Base-by-base conservation (phyloP, 2,797 vertebrate species). In the Enteromius mattozi region DNA sequence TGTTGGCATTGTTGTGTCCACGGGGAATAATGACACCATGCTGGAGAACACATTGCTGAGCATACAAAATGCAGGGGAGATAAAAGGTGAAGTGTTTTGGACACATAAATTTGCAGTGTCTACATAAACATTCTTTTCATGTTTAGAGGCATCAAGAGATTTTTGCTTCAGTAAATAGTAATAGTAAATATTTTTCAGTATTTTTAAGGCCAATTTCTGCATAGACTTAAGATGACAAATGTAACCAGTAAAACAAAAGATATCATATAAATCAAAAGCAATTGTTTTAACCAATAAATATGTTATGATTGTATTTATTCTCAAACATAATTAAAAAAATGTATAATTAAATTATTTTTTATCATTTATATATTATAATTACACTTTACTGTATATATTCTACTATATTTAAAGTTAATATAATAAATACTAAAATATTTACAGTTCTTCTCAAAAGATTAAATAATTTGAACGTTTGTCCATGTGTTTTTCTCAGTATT, bases 11-110 rank as follows among this genome's bases (percentile, higher is more conserved):
- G 94, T 96, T 12, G 85, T 92, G 1, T 87, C 94, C 0, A 84
- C 93, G 21, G 95, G 95, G 14, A 69, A 92, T 6, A 95, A 94
- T 19, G 92, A 94, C 30, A 94, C 92, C 0, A 92, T 94, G 81
- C 76, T 95, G 79, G 94, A 94, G 81, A 88, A 61, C 42, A 91
- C 92, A 0, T 87, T 96, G 83, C 86, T 77, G 87, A 93, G 83
- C 86, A 94, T 96, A 85, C 88, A 93, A 89, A 89, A 82, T 1
- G 91, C 91, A 37, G 93, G 92, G 40, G 83, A 91, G n/a, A 89
- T 95, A 78, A 95, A 92, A 91, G 94, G 96, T 96, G 89, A 95
- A 91, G 65, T 61, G 33, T 27, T 49, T 27, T 77, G 61, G 30
- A 76, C 4, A 2, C 21, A 76, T 3, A 74, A 0, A 30, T 83